Conservation (phyloP, 1,140 invertebrate species). For the Hypothenemus hampei region DNA sequence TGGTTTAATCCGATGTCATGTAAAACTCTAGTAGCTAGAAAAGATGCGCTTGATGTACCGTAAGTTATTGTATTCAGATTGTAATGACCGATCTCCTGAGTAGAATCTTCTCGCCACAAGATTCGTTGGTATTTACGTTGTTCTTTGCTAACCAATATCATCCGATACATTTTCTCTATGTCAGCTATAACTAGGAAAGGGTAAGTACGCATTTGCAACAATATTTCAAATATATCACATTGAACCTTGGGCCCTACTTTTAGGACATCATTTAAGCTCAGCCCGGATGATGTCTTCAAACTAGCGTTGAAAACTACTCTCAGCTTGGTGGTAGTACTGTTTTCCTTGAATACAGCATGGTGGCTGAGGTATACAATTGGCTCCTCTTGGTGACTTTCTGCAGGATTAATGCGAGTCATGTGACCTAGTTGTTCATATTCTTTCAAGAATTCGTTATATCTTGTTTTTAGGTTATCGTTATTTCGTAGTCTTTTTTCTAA, state of each 20-base stretch:
- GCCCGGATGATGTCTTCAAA: conserved; percentile 26
- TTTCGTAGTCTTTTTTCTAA: conserved; percentile 2
- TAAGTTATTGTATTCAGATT: conserved; percentile 31
- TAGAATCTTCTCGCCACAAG: conserved; percentile 16
- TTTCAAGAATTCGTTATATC: conserved; percentile 2
- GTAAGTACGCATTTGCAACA: conserved; percentile 35
- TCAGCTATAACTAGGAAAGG: conserved; percentile 1
- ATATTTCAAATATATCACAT: conserved; percentile 31
- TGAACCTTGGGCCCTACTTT: conserved; percentile 38
- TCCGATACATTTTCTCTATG: conserved; percentile 4
- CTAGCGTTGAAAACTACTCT: conserved; percentile 44
- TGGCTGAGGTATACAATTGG: conserved; percentile 33
- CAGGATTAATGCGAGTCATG: conserved; percentile 5
- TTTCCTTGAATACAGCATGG: conserved; percentile 34
- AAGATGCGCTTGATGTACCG: conserved; percentile 35
- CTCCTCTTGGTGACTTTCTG: neutral
- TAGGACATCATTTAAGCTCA: conserved; percentile 42
- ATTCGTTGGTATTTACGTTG: conserved; percentile 24
- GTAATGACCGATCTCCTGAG: conserved; percentile 16
- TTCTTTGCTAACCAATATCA: neutral
- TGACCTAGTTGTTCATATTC: conserved; percentile 12
- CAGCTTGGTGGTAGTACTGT: conserved; percentile 35
- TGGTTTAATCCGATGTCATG: neutral
- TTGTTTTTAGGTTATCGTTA: neutral
- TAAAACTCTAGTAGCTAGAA: neutral